These are phyloP conservation scores for Pao palembangensis DNA, from an alignment of 2,113 vertebrate genomes.

Conservation along the genomic window DNA sequence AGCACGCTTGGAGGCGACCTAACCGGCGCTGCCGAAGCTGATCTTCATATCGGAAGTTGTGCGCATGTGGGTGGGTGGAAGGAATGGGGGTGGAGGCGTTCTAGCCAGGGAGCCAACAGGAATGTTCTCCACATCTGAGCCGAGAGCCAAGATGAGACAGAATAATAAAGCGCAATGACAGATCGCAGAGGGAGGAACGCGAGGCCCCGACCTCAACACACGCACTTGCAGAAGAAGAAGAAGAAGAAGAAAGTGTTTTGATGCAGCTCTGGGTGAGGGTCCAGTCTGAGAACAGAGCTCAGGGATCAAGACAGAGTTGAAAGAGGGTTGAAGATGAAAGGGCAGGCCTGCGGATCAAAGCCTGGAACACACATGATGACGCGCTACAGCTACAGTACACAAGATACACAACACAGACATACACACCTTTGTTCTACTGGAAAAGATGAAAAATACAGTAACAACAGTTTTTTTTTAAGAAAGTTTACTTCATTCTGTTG, in stretches of 20 bases:
- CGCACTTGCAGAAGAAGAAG: conserved; percentile 36
- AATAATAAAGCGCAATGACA: conserved; percentile 49
- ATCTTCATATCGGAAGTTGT: not conserved
- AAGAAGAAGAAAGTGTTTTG: conserved; percentile 13
- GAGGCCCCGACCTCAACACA: conserved; percentile 37
- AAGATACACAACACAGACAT: no score
- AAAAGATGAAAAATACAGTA: no score
- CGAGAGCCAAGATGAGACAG: conserved; percentile 42
- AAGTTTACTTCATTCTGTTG: no score
- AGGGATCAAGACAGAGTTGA: conserved; percentile 29
- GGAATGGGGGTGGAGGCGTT: not conserved
- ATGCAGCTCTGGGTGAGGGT: conserved; percentile 35
- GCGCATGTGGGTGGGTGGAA: conserved; percentile 10
- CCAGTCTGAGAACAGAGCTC: conserved; percentile 28
- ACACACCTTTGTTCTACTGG: not conserved
- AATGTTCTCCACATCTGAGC: conserved; percentile 41
- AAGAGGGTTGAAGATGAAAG: conserved; percentile 41
- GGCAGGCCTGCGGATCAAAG: conserved; percentile 1
- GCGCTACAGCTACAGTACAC: no score
- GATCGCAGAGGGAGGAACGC: conserved; percentile 25
- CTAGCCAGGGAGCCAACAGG: conserved; percentile 19
- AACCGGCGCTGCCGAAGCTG: not conserved
- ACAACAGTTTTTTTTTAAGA: no score
- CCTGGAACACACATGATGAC: no score
- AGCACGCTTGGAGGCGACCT: not conserved